A percentile compares a stretch with the other conserved stretches of the same genome.
phyloP scores from a whole-genome alignment of 2,113 vertebrate species.

The Suncus etruscus region DNA sequence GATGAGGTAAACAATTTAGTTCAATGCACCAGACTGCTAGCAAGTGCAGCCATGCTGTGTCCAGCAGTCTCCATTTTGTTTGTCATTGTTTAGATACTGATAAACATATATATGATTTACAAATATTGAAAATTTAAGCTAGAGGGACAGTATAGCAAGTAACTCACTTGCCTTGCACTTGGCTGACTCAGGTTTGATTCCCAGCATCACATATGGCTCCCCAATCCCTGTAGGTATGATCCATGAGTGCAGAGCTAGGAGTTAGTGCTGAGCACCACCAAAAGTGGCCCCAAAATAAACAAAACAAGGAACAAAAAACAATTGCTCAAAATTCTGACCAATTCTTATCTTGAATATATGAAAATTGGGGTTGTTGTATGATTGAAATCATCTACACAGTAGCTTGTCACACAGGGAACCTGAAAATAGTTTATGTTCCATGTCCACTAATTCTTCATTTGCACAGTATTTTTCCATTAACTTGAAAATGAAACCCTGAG shows the following conservation, averaged over 20 bases:
- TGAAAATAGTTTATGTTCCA: background rate
- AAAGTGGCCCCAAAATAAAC: too few relatives aligned
- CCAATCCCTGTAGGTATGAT: too few relatives aligned
- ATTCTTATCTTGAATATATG: background rate
- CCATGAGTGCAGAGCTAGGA: too few relatives aligned
- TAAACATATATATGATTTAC: background rate
- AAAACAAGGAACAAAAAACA: too few relatives aligned
- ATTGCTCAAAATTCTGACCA: background rate
- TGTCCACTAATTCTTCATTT: background rate
- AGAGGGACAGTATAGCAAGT: too few relatives aligned
- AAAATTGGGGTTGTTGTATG: background rate
- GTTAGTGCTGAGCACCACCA: too few relatives aligned
- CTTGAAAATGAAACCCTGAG: background rate
- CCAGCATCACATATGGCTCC: too few relatives aligned
- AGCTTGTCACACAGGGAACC: background rate
- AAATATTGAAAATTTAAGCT: background rate
- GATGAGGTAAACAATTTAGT: background rate
- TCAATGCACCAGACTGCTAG: background rate
- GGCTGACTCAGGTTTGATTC: too few relatives aligned
- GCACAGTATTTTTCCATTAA: background rate
- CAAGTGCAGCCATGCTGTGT: background rate
- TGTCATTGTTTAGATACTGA: background rate
- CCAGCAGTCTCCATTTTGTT: background rate
- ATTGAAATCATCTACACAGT: constrained; percentile 6
- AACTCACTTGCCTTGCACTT: too few relatives aligned